Base-by-base conservation (phyloP, 2,113 vertebrate species). In the Dipodomys stephensi region DNA sequence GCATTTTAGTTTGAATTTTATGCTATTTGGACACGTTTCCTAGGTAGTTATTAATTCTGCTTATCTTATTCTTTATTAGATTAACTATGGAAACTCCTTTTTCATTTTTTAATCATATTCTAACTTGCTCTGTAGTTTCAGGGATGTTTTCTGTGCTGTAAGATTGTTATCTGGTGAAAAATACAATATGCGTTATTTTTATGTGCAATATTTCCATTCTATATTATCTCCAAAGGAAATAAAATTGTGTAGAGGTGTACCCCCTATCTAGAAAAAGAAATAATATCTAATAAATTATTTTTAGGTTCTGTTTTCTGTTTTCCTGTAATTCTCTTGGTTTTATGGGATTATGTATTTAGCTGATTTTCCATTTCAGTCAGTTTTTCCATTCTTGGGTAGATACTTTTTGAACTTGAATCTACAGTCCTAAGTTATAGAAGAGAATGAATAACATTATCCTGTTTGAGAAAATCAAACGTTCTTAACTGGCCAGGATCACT, bases 141-240 rank as follows among this genome's bases (percentile, higher is more conserved):
- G 46, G n/a, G 20, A 60, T n/a, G 20, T 92, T 79, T 82, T 72
- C 27, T 25, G 39, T 44, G 22, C 27, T 76, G 25, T 67, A 6
- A 91, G 6, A 80, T 90, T 57, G 60, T 82, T 78, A 57, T 83
- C 80, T 7, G 92, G 12, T 80, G 62, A 88, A 86, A 83, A 62
- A 25, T 83, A 69, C n/a, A 30, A 0, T 62, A 16, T 44, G 28
- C 69, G 23, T 68, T 71, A 88, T 86, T 95, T 39, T 92, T 82
- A 76, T 46, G 65, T 18, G 65, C 25, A 87, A 64, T 68, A 57
- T 39, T 95, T 86, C 68, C 0, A 72, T 82, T 35, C 25, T 81
- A 1, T 87, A 64, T 64, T 4, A 83, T 44, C 15, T 72, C 10
- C 77, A 95, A 93, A 89, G 27, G 44, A 82, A 91, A 46, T 73